Percentiles rank a stretch among this genome's conserved stretches.
Conservation (phyloP, 2,888 invertebrate genomes). For the Phengaris alcon region DNA sequence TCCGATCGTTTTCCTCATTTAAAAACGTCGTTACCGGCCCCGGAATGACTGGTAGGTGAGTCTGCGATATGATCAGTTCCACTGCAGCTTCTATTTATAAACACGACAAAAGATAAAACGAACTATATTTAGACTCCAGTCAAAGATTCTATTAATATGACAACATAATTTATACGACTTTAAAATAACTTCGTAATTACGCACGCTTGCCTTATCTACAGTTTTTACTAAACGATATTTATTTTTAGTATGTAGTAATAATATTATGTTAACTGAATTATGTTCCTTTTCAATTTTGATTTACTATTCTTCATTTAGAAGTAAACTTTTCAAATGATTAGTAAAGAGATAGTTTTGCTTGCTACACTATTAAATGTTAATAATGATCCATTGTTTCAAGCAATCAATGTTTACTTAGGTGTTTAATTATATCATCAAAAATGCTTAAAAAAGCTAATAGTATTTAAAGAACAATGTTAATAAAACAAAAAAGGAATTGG, state of each 20-base stretch:
- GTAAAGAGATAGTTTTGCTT: no score
- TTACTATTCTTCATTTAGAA: no score
- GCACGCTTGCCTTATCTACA: background rate
- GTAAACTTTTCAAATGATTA: no score
- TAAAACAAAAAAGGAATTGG: no score
- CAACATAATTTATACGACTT: conserved; percentile 9
- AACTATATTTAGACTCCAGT: conserved; percentile 18
- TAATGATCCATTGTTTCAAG: background rate
- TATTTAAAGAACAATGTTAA: no score
- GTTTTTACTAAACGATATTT: background rate
- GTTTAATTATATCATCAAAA: background rate
- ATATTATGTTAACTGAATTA: background rate
- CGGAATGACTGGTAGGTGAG: background rate
- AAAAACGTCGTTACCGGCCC: background rate
- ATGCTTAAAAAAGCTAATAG: no score
- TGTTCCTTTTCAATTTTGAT: no score
- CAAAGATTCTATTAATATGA: conserved; percentile 26
- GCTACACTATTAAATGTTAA: no score
- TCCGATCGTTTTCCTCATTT: background rate
- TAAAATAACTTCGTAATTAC: conserved; percentile 10
- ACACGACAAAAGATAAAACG: conserved; percentile 15
- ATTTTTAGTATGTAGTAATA: background rate
- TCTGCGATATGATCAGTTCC: background rate
- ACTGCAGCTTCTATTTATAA: conserved; percentile 22
- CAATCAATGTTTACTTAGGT: background rate